Conservation (phyloP, 2,797 vertebrate species). For the Toxotes lorentzi region DNA sequence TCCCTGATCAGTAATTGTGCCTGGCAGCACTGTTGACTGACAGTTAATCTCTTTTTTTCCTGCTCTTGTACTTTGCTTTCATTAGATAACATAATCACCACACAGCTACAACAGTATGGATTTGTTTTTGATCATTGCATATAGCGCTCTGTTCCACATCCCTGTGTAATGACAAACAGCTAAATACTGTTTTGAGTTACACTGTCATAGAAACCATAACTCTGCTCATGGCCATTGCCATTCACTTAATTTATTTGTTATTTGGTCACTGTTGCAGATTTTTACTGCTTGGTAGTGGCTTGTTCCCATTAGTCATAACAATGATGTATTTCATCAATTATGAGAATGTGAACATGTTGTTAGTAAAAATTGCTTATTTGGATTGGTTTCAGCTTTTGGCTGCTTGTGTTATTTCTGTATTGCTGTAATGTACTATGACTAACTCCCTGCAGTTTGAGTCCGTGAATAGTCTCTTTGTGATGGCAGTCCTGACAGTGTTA, state of each 20-base stretch:
- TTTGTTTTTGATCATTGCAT: slow-evolving; percentile 46
- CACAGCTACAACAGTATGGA: slow-evolving; percentile 28
- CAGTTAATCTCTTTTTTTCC: slow-evolving; percentile 40
- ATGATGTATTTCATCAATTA: slow-evolving; percentile 23
- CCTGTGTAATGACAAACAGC: slow-evolving; percentile 45
- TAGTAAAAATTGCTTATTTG: background rate
- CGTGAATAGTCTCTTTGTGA: slow-evolving; percentile 29
- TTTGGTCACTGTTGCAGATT: slow-evolving; percentile 55
- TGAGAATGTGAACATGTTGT: slow-evolving; percentile 17
- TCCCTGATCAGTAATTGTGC: slow-evolving; percentile 44
- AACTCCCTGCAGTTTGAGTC: slow-evolving; percentile 28
- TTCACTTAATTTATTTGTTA: slow-evolving; percentile 72
- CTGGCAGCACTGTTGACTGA: slow-evolving; percentile 46
- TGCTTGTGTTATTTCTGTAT: slow-evolving; percentile 22
- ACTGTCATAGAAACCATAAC: slow-evolving; percentile 80
- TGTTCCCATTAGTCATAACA: slow-evolving; percentile 34
- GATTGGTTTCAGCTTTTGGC: slow-evolving; percentile 23
- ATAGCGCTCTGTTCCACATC: slow-evolving; percentile 38
- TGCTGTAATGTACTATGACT: slow-evolving; percentile 7
- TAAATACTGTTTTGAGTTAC: slow-evolving; percentile 50
- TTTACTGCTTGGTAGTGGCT: slow-evolving; percentile 29
- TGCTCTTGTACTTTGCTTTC: slow-evolving; percentile 40
- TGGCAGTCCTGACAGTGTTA: background rate
- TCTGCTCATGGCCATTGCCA: slow-evolving; percentile 55
- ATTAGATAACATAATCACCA: slow-evolving; percentile 46